A percentile compares a stretch with the other conserved stretches of the same genome.
Evolutionary conservation across 1,140 invertebrate genomes (phyloP).

Genomic region (Macrocentrus cingulum): DNA sequence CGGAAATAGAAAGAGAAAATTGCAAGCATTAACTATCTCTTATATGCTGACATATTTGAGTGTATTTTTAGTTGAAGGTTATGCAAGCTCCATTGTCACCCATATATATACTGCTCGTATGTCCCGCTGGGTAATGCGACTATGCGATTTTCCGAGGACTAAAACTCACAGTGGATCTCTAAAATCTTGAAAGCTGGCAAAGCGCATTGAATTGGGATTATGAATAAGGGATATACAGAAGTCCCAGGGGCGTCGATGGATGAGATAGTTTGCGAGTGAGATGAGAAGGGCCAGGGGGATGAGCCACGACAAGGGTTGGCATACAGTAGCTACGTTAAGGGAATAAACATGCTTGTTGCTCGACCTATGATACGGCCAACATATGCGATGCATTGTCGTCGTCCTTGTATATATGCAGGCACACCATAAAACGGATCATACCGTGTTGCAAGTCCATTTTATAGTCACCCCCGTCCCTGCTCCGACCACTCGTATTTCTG

Average conservation of each 20-base stretch:
- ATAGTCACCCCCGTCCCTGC: too few species aligned
- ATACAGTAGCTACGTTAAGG: conserved; percentile 23
- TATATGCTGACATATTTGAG: too few species aligned
- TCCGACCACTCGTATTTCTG: too few species aligned
- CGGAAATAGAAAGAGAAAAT: too few species aligned
- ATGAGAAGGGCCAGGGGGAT: background rate
- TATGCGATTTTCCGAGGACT: conserved; percentile 24
- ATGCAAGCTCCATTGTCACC: too few species aligned
- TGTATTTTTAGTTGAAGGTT: too few species aligned
- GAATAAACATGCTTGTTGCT: conserved; percentile 49
- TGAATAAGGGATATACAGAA: conserved; percentile 45
- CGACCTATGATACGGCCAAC: conserved; percentile 43
- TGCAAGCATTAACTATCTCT: too few species aligned
- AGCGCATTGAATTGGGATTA: conserved; percentile 53
- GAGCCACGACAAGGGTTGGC: background rate
- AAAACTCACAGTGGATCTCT: conserved; percentile 28
- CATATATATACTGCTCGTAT: background rate
- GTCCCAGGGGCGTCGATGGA: conserved; percentile 33
- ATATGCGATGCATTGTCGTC: conserved; percentile 48
- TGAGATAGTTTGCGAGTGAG: conserved; percentile 20
- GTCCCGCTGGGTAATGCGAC: conserved; percentile 15
- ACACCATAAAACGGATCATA: background rate
- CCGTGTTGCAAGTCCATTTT: too few species aligned
- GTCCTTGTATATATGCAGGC: background rate
- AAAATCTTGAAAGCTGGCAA: conserved; percentile 51